These are phyloP conservation scores for Automeris io DNA, from an alignment of 2,888 invertebrate genomes.

Conservation along the genomic window DNA sequence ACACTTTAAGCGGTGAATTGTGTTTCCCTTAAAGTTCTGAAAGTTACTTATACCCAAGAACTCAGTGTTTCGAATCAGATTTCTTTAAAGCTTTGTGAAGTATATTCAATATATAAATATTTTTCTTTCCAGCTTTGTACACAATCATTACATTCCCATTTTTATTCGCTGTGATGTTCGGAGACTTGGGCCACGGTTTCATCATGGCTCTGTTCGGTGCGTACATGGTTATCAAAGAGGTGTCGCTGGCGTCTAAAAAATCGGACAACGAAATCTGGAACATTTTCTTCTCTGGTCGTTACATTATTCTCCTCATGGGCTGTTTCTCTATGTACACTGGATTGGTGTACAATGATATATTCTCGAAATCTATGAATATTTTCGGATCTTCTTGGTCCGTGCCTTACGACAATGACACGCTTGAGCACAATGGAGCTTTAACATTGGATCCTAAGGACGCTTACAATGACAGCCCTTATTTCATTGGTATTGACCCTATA, in stretches of 20 bases:
- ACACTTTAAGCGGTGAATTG: too few relatives aligned
- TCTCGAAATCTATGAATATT: slow-evolving; percentile 96
- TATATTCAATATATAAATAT: too few relatives aligned
- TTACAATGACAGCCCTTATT: slow-evolving; percentile 84
- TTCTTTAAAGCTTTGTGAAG: too few relatives aligned
- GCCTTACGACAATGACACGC: slow-evolving; percentile 73
- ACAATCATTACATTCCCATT: slow-evolving; percentile 96
- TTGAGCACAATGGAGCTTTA: slow-evolving; percentile 62
- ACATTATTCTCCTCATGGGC: slow-evolving; percentile 98
- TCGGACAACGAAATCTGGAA: slow-evolving; percentile 94
- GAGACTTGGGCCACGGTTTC: slow-evolving; percentile 93
- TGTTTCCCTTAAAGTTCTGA: too few relatives aligned
- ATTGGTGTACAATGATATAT: slow-evolving; percentile 97
- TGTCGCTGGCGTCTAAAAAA: slow-evolving; percentile 82
- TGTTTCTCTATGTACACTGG: slow-evolving; percentile 99
- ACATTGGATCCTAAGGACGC: slow-evolving; percentile 80
- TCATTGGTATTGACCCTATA: slow-evolving; percentile 90
- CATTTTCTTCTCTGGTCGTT: slow-evolving; percentile 98
- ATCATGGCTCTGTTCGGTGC: slow-evolving; percentile 88
- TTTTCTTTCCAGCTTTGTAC: slow-evolving; percentile 81
- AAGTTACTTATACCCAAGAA: too few relatives aligned
- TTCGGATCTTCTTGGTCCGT: slow-evolving; percentile 93
- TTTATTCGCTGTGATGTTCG: slow-evolving; percentile 97
- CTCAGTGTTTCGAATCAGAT: too few relatives aligned
- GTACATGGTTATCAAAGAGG: slow-evolving; percentile 90